These are phyloP conservation scores for Rapana venosa DNA, from an alignment of 2,888 invertebrate genomes.

Conservation along the genomic window DNA sequence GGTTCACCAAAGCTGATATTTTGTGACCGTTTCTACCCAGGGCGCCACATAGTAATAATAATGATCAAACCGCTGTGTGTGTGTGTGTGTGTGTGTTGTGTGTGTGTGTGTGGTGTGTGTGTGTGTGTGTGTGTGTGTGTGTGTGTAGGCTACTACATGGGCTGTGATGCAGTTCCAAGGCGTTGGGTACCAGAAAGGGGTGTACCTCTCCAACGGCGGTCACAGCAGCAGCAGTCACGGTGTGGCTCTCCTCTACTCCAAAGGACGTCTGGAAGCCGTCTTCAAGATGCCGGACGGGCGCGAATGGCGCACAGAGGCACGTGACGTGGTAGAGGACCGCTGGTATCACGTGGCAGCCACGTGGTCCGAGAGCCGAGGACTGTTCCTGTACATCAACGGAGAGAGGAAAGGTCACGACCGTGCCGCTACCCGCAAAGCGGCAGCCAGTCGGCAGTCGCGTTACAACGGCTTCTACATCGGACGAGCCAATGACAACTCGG, in stretches of 20 bases:
- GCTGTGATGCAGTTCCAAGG: constrained; percentile 74
- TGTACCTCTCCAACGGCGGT: constrained; percentile 76
- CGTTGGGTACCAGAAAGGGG: constrained; percentile 61
- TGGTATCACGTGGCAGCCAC: constrained; percentile 76
- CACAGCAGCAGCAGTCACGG: constrained; percentile 72
- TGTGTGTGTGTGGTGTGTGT: neutral
- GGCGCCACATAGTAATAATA: no score
- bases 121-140: neutral
- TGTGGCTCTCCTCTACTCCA: constrained; percentile 74
- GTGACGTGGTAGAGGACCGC: constrained; percentile 64
- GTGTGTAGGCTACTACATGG: constrained; percentile 74
- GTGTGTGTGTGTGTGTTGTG: neutral
- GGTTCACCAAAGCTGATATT: no score
- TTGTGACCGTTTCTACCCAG: no score
- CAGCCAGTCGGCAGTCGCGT: constrained; percentile 44
- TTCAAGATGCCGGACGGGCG: constrained; percentile 70
- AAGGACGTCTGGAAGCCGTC: constrained; percentile 70
- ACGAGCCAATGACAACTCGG: constrained; percentile 67
- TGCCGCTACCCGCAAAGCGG: constrained; percentile 43
- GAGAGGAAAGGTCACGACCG: constrained; percentile 56
- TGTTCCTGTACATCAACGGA: constrained; percentile 72
- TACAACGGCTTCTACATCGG: constrained; percentile 73
- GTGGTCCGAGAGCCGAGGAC: constrained; percentile 66
- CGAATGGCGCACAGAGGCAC: constrained; percentile 67
- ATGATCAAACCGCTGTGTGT: no score